A percentile compares a stretch with the other conserved stretches of the same genome.
Evolutionary conservation across 2,797 vertebrate genomes (phyloP).

Genomic region (Odontamblyopus lacepedii): DNA sequence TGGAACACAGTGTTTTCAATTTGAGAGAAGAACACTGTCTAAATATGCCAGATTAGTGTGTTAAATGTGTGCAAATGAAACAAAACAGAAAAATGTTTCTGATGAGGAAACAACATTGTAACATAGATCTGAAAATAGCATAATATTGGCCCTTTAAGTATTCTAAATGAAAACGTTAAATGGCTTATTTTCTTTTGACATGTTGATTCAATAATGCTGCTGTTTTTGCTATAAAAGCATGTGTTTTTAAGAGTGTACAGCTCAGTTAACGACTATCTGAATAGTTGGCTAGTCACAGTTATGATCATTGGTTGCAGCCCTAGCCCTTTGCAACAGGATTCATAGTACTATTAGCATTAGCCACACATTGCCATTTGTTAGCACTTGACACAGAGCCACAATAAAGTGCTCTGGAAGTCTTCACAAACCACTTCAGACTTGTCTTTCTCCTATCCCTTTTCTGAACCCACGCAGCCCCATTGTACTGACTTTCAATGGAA

Average conservation of each 20-base stretch:
- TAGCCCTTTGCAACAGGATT: background rate
- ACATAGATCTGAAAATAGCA: too few species aligned
- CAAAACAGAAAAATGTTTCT: too few species aligned
- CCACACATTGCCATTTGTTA: background rate
- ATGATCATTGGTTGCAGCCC: background rate
- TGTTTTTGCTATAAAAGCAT: background rate
- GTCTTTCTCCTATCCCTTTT: background rate
- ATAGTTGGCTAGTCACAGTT: too few species aligned
- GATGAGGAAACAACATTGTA: too few species aligned
- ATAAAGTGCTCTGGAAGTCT: conserved; percentile 7
- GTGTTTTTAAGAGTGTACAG: background rate
- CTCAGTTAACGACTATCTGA: background rate
- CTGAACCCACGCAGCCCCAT: background rate
- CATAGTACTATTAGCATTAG: background rate
- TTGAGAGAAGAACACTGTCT: too few species aligned
- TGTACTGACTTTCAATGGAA: background rate
- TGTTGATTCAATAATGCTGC: background rate
- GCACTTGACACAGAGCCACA: background rate
- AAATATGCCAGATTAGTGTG: too few species aligned
- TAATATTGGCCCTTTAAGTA: too few species aligned
- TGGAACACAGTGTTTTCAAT: too few species aligned
- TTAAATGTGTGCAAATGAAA: too few species aligned
- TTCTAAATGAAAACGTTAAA: background rate
- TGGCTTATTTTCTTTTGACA: background rate
- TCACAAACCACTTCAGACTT: background rate